Conservation (phyloP, 2,113 vertebrate species). For the Trematomus loennbergii region DNA sequence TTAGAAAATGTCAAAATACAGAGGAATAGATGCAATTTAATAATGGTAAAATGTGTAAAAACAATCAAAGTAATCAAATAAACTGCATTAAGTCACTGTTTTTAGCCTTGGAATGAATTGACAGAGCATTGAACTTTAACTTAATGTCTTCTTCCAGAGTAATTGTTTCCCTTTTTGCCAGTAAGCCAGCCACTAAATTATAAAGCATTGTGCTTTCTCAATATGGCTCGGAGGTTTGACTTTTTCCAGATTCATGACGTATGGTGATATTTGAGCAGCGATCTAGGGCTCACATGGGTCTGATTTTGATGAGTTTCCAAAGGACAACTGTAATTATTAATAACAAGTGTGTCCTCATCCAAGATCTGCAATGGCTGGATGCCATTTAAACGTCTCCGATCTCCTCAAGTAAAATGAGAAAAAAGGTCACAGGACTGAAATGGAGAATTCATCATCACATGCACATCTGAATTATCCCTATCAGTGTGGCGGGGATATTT, state of each 20-base stretch:
- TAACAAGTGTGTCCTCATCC: constrained; percentile 8
- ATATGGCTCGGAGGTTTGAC: not conserved
- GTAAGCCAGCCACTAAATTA: not conserved
- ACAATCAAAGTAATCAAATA: too few species aligned
- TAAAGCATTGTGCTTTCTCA: constrained; percentile 7
- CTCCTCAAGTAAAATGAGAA: constrained; percentile 47
- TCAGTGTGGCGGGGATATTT: constrained; percentile 30
- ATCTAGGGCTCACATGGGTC: not conserved
- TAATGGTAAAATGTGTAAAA: not conserved
- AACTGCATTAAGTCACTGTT: not conserved
- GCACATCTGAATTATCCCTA: not conserved
- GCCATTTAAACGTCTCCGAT: constrained; percentile 62
- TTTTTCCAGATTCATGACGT: constrained; percentile 10
- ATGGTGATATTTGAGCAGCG: constrained; percentile 18
- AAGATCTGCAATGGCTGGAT: constrained; percentile 8
- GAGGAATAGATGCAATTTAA: not conserved
- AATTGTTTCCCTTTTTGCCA: constrained; percentile 9
- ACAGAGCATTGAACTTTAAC: not conserved
- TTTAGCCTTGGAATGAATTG: not conserved
- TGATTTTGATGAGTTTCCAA: constrained; percentile 23
- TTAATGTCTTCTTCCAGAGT: not conserved
- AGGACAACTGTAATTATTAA: constrained; percentile 30
- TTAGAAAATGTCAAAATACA: too few species aligned
- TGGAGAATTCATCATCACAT: not conserved
- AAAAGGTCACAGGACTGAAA: constrained; percentile 40